These are phyloP conservation scores for Larimichthys crocea DNA, from an alignment of 2,113 vertebrate species.

Conservation along the genomic window DNA sequence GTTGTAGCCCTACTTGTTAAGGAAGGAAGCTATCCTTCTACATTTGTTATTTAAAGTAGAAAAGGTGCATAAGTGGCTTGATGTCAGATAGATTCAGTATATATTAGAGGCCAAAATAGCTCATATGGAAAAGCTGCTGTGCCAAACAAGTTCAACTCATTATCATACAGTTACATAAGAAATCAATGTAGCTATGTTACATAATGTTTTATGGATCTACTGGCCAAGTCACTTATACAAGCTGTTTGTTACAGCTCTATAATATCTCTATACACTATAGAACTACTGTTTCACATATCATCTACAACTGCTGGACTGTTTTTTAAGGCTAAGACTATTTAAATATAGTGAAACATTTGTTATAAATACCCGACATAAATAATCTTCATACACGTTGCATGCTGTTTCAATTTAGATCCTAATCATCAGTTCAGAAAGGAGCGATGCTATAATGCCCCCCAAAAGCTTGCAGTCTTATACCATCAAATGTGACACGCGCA, in stretches of 20 bases:
- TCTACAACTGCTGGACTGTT: too few species aligned
- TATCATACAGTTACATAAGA: not conserved
- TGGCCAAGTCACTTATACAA: too few species aligned
- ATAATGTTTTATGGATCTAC: too few species aligned
- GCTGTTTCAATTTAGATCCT: not conserved
- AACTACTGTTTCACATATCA: too few species aligned
- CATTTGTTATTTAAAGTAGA: not conserved
- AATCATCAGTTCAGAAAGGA: not conserved
- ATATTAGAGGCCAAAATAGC: not conserved
- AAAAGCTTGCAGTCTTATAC: constrained; percentile 1
- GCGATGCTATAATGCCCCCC: not conserved
- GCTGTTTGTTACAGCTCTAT: too few species aligned
- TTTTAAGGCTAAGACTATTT: too few species aligned
- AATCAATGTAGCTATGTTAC: too few species aligned
- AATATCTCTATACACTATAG: too few species aligned
- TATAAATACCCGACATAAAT: not conserved
- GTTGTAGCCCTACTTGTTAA: too few species aligned
- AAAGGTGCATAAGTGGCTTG: too few species aligned
- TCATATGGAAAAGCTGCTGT: constrained; percentile 7
- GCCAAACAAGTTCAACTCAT: not conserved
- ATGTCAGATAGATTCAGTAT: not conserved
- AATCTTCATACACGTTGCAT: not conserved
- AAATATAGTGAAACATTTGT: not conserved
- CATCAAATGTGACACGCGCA: not conserved
- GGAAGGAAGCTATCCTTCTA: not conserved